Conservation (phyloP, 2,888 invertebrate species). For the Ichneumon xanthorius region DNA sequence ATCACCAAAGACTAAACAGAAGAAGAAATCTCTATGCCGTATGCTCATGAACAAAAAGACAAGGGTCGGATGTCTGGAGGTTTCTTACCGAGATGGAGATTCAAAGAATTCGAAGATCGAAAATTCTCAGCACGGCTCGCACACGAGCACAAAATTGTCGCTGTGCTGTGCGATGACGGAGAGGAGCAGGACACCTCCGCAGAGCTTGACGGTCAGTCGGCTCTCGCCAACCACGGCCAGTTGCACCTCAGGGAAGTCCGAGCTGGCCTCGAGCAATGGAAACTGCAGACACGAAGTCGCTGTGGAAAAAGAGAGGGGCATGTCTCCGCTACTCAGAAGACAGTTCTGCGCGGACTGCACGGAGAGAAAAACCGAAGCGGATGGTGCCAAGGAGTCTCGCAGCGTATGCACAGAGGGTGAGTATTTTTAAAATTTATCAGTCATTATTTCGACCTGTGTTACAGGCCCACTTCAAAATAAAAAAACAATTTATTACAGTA, state of each 20-base stretch:
- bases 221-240: slow-evolving; percentile 79
- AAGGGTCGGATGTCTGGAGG: slow-evolving; percentile 82
- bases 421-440: not conserved
- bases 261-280: slow-evolving; percentile 73
- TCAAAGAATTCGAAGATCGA: slow-evolving; percentile 78
- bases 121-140: slow-evolving; percentile 80
- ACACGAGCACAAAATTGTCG: slow-evolving; percentile 82
- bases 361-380: slow-evolving; percentile 65
- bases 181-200: slow-evolving; percentile 83
- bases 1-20: slow-evolving; percentile 81
- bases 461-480: not conserved
- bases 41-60: slow-evolving; percentile 84
- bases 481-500: not conserved
- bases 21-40: slow-evolving; percentile 83
- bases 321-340: slow-evolving; percentile 63
- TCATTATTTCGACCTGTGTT: not conserved
- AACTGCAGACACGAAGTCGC: slow-evolving; percentile 74
- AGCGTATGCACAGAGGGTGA: slow-evolving; percentile 76
- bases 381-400: slow-evolving; percentile 68
- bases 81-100: slow-evolving; percentile 77
- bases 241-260: slow-evolving; percentile 76
- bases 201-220: slow-evolving; percentile 80
- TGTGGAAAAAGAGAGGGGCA: slow-evolving; percentile 70
- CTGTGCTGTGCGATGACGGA: slow-evolving; percentile 85
- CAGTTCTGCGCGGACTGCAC: slow-evolving; percentile 62